phyloP scores from a whole-genome alignment of 2,797 vertebrate species.

The Enteromius thamalakanensis region DNA sequence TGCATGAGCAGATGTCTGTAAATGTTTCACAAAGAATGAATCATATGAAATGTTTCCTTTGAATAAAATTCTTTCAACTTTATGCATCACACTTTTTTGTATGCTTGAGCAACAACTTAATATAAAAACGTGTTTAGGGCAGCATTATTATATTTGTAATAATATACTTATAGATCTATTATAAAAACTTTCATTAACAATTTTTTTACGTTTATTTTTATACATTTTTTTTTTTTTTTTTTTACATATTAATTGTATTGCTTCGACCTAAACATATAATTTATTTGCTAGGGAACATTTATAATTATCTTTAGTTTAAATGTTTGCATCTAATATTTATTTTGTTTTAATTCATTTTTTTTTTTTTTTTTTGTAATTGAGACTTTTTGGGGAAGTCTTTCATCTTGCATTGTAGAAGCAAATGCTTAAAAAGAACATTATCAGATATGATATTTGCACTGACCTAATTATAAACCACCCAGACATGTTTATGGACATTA shows the following conservation, averaged over 20 bases:
- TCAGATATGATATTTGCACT: constrained; percentile 1
- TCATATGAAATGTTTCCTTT: neutral
- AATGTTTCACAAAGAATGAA: constrained; percentile 11
- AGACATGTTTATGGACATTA: constrained; percentile 44
- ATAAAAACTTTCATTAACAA: neutral
- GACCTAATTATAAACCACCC: constrained; percentile 36
- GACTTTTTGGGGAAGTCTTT: neutral
- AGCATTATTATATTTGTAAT: neutral
- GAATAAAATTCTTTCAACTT: neutral
- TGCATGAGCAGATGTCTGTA: constrained; percentile 14
- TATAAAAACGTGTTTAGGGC: neutral
- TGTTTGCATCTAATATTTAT: neutral
- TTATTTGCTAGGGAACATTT: neutral
- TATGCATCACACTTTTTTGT: neutral
- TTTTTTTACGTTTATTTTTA: neutral
- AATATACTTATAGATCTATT: neutral
- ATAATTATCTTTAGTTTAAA: neutral
- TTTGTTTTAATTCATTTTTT: neutral
- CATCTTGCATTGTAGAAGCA: neutral
- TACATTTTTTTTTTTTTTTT: neutral
- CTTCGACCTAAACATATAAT: neutral
- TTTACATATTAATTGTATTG: neutral
- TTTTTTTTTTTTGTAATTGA: neutral
- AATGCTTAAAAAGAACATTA: constrained; percentile 2
- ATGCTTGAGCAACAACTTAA: neutral